Base-by-base conservation (phyloP, 2,113 vertebrate genomes). In the Pachyramphus minor region DNA sequence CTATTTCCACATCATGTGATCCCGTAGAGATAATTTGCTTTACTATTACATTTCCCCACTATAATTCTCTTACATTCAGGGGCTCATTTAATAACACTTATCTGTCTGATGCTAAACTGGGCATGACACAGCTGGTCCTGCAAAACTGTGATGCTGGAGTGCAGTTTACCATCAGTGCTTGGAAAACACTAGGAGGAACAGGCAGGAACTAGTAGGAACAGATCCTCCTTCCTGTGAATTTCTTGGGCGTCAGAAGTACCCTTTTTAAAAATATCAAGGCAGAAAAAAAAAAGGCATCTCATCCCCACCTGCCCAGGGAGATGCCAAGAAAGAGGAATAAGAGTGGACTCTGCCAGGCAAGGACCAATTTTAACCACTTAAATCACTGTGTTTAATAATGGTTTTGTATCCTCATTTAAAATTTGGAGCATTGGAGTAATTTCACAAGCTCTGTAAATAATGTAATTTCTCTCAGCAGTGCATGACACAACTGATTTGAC, bases 21-120 rank as follows among this genome's bases (percentile, higher is more conserved):
- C 55, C 87, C 66, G 78, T 28, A 69, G 62, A 82, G 85, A 95
- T 94, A 95, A 95, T 96, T 82, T 84, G 55, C 77, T 93, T 95
- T 93, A 60, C 63, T 82, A 55, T 58, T 72, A 23, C 49, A 59
- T 92, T 97, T 94, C n/a, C 18, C 68, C 25, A 60, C 45, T 49
- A 49, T 74, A 86, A 79, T 76, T 64, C 91, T 96, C 58, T 97
- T 97, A 93, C 41, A 33, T 96, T 87, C 92, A 95, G 64, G 87
- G 80, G 39, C 55, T 82, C 79, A 93, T 96, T 97, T 93, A 97
- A 96, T 96, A 94, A 91, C 87, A 58, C 80, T 95, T 93, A 96
- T 95, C 90, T 94, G 39, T 94, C 93, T 97, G 68, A 77, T 93
- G 91, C 92, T 96, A 91, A 98, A 97, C 66, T 92, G 71, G 87